Evolutionary conservation across 1,140 invertebrate genomes (phyloP).

Genomic region (Bombus confusus): DNA sequence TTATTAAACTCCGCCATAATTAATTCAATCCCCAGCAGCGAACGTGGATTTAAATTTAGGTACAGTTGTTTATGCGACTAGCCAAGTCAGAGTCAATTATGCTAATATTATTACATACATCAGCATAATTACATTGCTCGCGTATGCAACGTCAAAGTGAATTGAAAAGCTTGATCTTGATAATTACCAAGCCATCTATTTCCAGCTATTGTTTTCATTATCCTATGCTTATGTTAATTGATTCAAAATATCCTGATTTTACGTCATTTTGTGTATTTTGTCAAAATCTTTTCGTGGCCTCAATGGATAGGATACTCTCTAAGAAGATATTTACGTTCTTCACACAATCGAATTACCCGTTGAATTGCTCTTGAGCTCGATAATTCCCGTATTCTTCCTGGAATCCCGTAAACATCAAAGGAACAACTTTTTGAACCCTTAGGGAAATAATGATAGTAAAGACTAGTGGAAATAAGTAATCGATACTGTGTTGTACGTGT

Average conservation of each 20-base stretch:
- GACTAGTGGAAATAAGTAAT: neutral
- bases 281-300: neutral
- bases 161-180: neutral
- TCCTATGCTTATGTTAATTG: neutral
- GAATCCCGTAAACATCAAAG: neutral
- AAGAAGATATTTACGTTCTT: neutral
- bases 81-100: neutral
- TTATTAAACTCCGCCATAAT: neutral
- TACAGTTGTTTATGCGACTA: neutral
- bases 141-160: too few species aligned
- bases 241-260: neutral
- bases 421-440: slow-evolving; percentile 1
- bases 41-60: neutral
- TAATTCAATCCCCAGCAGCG: neutral
- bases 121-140: neutral
- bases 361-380: neutral
- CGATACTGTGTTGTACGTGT: neutral
- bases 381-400: neutral
- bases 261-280: neutral
- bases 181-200: neutral
- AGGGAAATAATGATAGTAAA: neutral
- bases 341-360: neutral
- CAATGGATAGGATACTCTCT: too few species aligned
- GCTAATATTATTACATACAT: neutral
- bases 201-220: neutral